A percentile compares a stretch with the other conserved stretches of the same genome.
phyloP scores from a whole-genome alignment of 2,113 vertebrate genomes.

The Gymnorhina tibicen region DNA sequence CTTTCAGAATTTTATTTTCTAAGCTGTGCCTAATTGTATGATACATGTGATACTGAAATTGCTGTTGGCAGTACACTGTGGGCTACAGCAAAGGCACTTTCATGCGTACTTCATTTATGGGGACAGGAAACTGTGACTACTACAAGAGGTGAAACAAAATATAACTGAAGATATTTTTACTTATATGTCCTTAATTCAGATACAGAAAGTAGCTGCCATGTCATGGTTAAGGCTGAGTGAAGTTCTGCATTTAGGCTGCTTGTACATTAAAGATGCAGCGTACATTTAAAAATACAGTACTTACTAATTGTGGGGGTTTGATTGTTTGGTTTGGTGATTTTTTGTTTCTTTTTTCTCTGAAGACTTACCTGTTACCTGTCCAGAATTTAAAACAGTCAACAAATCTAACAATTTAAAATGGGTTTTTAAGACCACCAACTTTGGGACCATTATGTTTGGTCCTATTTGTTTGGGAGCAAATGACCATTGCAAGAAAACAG shows the following conservation, averaged over 20 bases:
- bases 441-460: background rate
- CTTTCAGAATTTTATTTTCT: background rate
- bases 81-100: background rate
- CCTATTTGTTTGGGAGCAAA: background rate
- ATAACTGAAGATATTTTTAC: background rate
- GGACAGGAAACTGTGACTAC: background rate
- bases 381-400: background rate
- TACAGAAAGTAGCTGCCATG: background rate
- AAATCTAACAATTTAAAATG: background rate
- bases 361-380: background rate
- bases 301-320: background rate
- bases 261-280: background rate
- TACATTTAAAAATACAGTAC: background rate
- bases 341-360: background rate
- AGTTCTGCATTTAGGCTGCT: background rate
- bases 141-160: background rate
- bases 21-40: background rate
- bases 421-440: background rate
- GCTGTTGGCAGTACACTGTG: background rate
- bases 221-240: background rate
- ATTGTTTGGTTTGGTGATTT: background rate
- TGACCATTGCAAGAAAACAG: background rate
- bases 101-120: background rate
- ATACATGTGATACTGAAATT: background rate
- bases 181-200: background rate